A percentile compares a stretch with the other conserved stretches of the same genome.
These are phyloP conservation scores for Zosterops japonicus DNA, from an alignment of 2,113 vertebrate species.

Conservation along the genomic window DNA sequence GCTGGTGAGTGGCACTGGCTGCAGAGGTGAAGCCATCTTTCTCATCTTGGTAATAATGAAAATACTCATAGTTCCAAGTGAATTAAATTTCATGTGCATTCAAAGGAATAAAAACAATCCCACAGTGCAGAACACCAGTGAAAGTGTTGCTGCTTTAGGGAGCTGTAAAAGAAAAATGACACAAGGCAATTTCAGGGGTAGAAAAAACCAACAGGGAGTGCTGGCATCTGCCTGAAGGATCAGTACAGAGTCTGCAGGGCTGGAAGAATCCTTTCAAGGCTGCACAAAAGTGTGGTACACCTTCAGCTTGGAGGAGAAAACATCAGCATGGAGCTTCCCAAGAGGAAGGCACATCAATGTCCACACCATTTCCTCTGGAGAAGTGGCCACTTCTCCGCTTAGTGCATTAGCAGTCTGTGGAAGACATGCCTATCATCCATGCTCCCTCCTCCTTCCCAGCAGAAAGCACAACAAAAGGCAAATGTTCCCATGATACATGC, in stretches of 20 bases:
- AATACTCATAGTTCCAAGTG: not conserved
- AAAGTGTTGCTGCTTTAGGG: not conserved
- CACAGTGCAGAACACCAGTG: not conserved
- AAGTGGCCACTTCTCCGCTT: not conserved
- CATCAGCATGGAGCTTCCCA: not conserved
- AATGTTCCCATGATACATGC: not conserved
- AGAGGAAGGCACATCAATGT: not conserved
- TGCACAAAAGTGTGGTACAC: not conserved
- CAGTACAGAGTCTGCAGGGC: not conserved
- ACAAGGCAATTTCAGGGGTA: not conserved
- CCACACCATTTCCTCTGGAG: not conserved
- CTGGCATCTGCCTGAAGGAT: not conserved
- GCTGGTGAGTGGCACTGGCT: not conserved
- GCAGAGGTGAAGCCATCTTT: not conserved
- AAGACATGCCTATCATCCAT: not conserved
- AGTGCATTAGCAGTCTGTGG: accelerated
- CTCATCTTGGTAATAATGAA: not conserved
- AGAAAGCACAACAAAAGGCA: not conserved
- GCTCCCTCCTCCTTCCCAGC: not conserved
- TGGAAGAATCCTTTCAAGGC: not conserved
- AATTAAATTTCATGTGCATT: not conserved
- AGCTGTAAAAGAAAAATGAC: not conserved
- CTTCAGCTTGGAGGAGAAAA: not conserved
- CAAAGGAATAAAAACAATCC: not conserved
- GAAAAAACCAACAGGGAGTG: not conserved